Conservation (phyloP, 1,140 invertebrate species). For the Tetragonula clypearis region DNA sequence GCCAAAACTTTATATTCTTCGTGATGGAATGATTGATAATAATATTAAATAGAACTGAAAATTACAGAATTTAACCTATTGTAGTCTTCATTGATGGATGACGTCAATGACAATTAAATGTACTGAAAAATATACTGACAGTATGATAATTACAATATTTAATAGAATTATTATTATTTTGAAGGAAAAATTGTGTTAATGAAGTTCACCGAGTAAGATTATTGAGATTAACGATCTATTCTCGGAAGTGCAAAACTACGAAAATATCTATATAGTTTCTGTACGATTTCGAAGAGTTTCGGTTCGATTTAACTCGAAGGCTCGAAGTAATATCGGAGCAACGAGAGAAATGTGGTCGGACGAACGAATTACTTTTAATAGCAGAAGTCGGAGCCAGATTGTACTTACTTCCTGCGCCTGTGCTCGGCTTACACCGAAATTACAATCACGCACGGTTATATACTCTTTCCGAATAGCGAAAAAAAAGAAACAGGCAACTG, state of each 20-base stretch:
- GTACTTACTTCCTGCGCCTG: slow-evolving; percentile 28
- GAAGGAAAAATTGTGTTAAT: background rate
- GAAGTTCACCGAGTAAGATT: too few relatives aligned
- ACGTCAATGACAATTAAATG: too few relatives aligned
- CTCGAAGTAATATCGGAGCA: background rate
- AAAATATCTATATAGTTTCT: background rate
- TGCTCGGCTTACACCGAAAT: slow-evolving; percentile 38
- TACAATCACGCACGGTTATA: slow-evolving; percentile 47
- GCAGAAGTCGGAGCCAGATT: background rate
- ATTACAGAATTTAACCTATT: too few relatives aligned
- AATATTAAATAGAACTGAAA: too few relatives aligned
- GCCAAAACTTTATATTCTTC: too few relatives aligned
- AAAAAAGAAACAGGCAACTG: slow-evolving; percentile 5
- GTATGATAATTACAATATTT: background rate
- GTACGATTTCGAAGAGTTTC: too few relatives aligned
- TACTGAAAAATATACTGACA: background rate
- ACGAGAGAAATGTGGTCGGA: slow-evolving; percentile 18
- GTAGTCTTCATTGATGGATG: too few relatives aligned
- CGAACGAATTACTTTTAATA: slow-evolving; percentile 50
- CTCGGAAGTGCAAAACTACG: background rate
- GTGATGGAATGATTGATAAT: too few relatives aligned
- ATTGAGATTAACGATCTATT: background rate
- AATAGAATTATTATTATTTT: background rate
- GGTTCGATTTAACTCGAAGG: background rate
- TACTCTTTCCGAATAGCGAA: background rate